A percentile compares a stretch with the other conserved stretches of the same genome.
Conservation (phyloP, 2,888 invertebrate species). For the Zygaena filipendulae region DNA sequence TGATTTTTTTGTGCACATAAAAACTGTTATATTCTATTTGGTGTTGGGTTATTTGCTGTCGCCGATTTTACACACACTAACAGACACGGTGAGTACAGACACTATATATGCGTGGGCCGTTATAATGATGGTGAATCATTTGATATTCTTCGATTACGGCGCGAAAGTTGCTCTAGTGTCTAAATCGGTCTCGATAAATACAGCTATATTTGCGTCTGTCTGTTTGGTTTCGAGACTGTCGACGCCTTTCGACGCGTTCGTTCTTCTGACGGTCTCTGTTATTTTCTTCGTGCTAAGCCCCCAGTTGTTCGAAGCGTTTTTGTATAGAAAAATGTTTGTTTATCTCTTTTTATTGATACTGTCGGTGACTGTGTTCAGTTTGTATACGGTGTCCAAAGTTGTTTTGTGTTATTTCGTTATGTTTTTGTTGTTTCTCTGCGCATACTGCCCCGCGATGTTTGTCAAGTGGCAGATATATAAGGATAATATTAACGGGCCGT, state of each 20-base stretch:
- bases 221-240: conserved; percentile 93
- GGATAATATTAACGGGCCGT: conserved; percentile 95
- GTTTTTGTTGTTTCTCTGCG: conserved; percentile 72
- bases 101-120: conserved; percentile 95
- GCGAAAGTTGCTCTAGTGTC: conserved; percentile 89
- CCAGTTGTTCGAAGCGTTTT: conserved; percentile 74
- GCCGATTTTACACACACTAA: conserved; percentile 92
- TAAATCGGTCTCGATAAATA: conserved; percentile 91
- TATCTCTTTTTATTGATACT: conserved; percentile 61
- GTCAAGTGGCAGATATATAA: conserved; percentile 82
- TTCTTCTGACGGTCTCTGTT: conserved; percentile 89
- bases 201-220: conserved; percentile 94
- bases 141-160: conserved; percentile 94
- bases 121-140: conserved; percentile 86
- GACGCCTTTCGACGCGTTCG: conserved; percentile 88
- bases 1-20: conserved; percentile 69
- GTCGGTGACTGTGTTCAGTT: conserved; percentile 49
- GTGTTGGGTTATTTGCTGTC: conserved; percentile 90
- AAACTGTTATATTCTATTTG: conserved; percentile 84
- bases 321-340: conserved; percentile 65
- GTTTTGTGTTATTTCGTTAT: conserved; percentile 71
- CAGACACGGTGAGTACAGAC: conserved; percentile 96
- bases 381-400: conserved; percentile 68
- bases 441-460: conserved; percentile 81
- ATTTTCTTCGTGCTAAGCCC: conserved; percentile 92